phyloP scores from a whole-genome alignment of 2,113 vertebrate genomes.

The Seriola quinqueradiata region DNA sequence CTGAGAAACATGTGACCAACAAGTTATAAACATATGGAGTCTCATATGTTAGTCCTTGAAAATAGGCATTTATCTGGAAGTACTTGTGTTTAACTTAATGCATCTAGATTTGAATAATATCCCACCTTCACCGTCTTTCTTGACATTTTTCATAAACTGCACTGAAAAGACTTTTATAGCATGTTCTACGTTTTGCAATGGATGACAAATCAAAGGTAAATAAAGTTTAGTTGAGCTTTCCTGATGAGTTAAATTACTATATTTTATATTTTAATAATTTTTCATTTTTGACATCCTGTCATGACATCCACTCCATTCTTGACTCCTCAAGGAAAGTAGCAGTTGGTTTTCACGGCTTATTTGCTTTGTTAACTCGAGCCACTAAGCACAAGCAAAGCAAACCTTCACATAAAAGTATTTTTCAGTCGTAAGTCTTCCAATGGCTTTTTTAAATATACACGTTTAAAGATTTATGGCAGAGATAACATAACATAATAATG shows the following conservation, averaged over 20 bases:
- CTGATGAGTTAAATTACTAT: background rate
- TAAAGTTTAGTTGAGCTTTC: background rate
- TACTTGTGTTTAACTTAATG: constrained; percentile 8
- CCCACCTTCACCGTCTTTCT: background rate
- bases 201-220: background rate
- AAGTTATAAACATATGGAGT: constrained; percentile 8
- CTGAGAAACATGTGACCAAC: constrained; percentile 18
- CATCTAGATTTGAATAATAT: constrained; percentile 16
- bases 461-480: background rate
- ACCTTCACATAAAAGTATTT: background rate
- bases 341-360: background rate
- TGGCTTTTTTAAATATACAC: background rate
- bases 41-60: background rate
- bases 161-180: background rate
- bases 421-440: background rate
- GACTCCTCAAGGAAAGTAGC: background rate
- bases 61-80: constrained; percentile 23
- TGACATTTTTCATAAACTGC: background rate
- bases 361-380: constrained; percentile 1
- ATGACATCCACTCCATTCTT: background rate
- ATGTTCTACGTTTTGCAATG: background rate
- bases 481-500: constrained; percentile 7
- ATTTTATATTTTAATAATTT: background rate
- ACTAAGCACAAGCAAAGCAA: background rate
- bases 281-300: background rate